Base-by-base conservation (phyloP, 2,888 invertebrate genomes). In the Sinopyrophorus schimmeli region DNA sequence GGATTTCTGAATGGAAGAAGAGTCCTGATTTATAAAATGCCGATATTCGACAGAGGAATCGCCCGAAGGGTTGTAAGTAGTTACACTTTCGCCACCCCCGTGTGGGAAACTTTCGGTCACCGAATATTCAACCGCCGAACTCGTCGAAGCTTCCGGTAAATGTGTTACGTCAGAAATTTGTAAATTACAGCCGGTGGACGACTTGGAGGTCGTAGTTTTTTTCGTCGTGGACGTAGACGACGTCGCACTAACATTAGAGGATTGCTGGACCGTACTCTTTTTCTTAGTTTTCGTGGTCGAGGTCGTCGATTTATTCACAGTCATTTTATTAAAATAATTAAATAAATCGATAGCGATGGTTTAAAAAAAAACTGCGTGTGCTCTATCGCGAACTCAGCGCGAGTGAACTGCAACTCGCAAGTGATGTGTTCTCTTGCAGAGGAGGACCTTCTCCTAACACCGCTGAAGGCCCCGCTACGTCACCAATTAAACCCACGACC, bases 101-200 rank as follows among this genome's bases (percentile, higher is more conserved):
- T 69, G 67, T 1, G 74, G 72, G 27, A 73, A 53, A 26, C 61
- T 56, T 60, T 73, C 72, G 1, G 72, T 71, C 6, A 72, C 73
- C 5, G 67, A 68, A 50, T 74, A 74, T 10, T 65, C 65, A 1
- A 70, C 70, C 9, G 63, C 40, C 24, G 64, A 65, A n/a, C n/a
- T n/a, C 1, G 69, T 60, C 1, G 31, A n/a, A 30, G 61, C 65
- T 18, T 71, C 63, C 23, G 72, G 70, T 37, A 73, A 55, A 60
- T 74, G 72, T 1, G 74, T 73, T 23, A 74, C 66, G 52, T 74
- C 74, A 2, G 71, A 60, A 16, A 74, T 74, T 58, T 71, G 65
- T 21, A 74, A 54, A 50, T 70, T 71, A 17, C 72, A 72, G 9
- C 68, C 61, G 0, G 72, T 71, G 2, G 70, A 70, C n/a, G 62